phyloP scores from a whole-genome alignment of 2,797 vertebrate genomes.

The Danio choprae region DNA sequence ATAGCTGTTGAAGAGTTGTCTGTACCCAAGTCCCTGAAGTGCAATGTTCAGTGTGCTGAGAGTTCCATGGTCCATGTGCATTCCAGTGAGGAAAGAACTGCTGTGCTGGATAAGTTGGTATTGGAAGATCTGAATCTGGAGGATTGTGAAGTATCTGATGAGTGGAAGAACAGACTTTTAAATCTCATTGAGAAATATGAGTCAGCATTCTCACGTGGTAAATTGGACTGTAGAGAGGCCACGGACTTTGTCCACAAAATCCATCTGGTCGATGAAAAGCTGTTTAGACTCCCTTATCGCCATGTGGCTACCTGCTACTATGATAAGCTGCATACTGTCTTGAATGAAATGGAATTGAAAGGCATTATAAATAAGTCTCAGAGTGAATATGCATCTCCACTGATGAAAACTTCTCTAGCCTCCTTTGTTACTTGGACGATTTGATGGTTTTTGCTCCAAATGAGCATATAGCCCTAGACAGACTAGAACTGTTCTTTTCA shows the following conservation, averaged over 20 bases:
- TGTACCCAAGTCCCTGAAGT: background rate
- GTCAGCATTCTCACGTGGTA: constrained; percentile 53
- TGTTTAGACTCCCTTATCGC: background rate
- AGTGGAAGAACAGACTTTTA: constrained; percentile 38
- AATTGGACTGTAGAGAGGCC: constrained; percentile 54
- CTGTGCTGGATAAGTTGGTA: constrained; percentile 3
- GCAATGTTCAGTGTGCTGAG: background rate
- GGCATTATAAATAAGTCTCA: constrained; percentile 6
- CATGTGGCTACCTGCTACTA: background rate
- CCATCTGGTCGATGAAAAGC: background rate
- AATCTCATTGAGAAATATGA: constrained; percentile 39
- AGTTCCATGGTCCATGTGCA: background rate
- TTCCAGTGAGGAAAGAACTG: background rate
- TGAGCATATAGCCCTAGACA: too few relatives aligned
- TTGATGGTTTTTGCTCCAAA: too few relatives aligned
- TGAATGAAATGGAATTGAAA: background rate
- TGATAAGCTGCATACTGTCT: background rate
- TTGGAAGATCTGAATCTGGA: constrained; percentile 38
- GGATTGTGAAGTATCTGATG: constrained; percentile 44
- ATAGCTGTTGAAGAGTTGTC: constrained; percentile 12
- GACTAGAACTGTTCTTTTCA: too few relatives aligned
- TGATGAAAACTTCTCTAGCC: too few relatives aligned
- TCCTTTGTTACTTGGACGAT: too few relatives aligned
- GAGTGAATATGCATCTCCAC: constrained; percentile 6
- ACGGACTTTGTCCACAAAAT: constrained; percentile 5